Percentiles rank a stretch among this genome's conserved stretches.
Evolutionary conservation across 2,113 vertebrate genomes (phyloP).

Genomic region (Gymnorhina tibicen): DNA sequence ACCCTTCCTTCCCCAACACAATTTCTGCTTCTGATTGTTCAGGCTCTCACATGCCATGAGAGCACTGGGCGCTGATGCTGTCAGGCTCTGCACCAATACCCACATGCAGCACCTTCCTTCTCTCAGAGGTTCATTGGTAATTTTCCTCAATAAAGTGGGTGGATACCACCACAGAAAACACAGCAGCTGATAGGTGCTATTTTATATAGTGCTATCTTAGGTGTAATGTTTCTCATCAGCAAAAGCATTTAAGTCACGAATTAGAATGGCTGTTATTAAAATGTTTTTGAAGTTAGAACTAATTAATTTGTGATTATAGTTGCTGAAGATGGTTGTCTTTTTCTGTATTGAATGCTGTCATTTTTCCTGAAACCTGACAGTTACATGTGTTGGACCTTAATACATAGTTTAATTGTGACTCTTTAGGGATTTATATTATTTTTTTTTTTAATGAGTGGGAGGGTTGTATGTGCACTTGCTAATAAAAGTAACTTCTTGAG

Average conservation of each 20-base stretch:
- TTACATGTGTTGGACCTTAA: background rate
- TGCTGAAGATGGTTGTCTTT: background rate
- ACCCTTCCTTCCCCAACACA: accelerated
- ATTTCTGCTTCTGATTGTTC: background rate
- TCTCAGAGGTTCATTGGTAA: background rate
- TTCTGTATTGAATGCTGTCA: background rate
- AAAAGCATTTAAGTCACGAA: background rate
- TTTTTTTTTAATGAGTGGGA: background rate
- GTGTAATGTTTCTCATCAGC: background rate
- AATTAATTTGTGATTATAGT: background rate
- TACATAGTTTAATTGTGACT: background rate
- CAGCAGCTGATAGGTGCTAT: background rate
- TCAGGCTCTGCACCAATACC: background rate
- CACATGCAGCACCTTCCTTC: background rate
- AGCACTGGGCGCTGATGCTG: background rate
- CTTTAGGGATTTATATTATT: background rate
- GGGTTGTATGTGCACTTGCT: background rate
- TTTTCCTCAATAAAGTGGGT: background rate
- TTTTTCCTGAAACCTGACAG: background rate
- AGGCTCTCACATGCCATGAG: accelerated
- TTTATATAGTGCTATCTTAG: background rate
- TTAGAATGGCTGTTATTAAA: background rate
- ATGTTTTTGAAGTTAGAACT: background rate
- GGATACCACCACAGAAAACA: background rate
- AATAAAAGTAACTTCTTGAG: background rate